Evolutionary conservation across 2,888 invertebrate genomes (phyloP).

Genomic region (Caenorhabditis sinica): DNA sequence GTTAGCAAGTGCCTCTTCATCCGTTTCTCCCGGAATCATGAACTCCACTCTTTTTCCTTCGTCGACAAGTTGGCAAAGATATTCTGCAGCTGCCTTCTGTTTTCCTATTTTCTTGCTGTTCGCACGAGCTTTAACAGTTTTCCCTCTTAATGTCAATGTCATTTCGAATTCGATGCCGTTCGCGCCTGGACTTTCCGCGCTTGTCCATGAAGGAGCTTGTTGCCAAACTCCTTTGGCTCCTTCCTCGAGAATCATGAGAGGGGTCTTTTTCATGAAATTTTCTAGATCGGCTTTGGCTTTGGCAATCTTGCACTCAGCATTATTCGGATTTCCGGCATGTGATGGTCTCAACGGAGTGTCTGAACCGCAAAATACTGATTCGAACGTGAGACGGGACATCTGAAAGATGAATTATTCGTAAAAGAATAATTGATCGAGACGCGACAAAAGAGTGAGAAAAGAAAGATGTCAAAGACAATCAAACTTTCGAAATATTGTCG

Average conservation of each 20-base stretch:
- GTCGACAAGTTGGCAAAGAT: slow-evolving; percentile 49
- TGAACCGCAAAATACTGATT: slow-evolving; percentile 30
- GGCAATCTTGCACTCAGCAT: background rate
- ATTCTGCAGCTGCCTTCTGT: slow-evolving; percentile 65
- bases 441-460: background rate
- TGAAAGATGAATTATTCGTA: slow-evolving; percentile 27
- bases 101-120: slow-evolving; percentile 69
- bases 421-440: background rate
- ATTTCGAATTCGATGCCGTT: slow-evolving; percentile 43
- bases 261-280: slow-evolving; percentile 61
- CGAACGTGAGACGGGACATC: slow-evolving; percentile 44
- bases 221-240: slow-evolving; percentile 51
- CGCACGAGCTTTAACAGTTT: slow-evolving; percentile 31
- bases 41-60: slow-evolving; percentile 58
- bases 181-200: slow-evolving; percentile 2
- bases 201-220: slow-evolving; percentile 11
- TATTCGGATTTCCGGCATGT: background rate
- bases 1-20: slow-evolving; percentile 65
- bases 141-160: slow-evolving; percentile 34
- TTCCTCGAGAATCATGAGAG: slow-evolving; percentile 68
- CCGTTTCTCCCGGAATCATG: slow-evolving; percentile 63
- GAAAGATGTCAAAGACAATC: background rate
- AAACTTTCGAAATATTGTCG: background rate
- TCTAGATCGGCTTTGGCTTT: slow-evolving; percentile 32
- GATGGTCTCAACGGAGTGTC: slow-evolving; percentile 16